Percentiles rank a stretch among this genome's conserved stretches.
Evolutionary conservation across 2,113 vertebrate genomes (phyloP).

Genomic region (Catharus fuscescens): DNA sequence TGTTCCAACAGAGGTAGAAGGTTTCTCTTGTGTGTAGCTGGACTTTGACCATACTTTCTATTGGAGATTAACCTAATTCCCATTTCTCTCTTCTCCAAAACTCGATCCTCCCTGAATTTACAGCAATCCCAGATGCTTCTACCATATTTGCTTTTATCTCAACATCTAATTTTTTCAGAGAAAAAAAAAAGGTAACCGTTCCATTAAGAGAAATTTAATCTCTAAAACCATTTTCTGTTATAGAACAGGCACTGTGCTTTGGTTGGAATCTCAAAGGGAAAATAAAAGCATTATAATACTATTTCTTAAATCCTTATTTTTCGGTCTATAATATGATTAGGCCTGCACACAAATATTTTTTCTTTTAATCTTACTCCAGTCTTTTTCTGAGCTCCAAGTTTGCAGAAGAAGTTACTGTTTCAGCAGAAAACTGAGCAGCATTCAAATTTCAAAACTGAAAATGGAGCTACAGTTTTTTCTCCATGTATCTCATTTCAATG

Average conservation of each 20-base stretch:
- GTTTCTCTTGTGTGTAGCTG: not conserved
- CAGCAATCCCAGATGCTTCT: not conserved
- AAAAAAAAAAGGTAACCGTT: not conserved
- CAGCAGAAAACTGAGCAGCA: not conserved
- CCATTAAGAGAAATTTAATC: not conserved
- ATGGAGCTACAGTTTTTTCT: not conserved
- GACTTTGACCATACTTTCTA: not conserved
- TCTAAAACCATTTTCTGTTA: not conserved
- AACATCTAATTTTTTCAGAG: not conserved
- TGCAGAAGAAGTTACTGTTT: not conserved
- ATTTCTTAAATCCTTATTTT: not conserved
- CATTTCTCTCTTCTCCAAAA: not conserved
- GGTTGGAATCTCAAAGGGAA: not conserved
- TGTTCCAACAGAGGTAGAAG: not conserved
- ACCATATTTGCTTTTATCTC: not conserved
- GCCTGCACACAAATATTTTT: not conserved
- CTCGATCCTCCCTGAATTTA: not conserved
- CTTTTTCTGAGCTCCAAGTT: not conserved
- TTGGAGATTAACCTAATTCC: not conserved
- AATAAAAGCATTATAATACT: not conserved
- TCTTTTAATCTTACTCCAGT: not conserved
- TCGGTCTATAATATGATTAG: not conserved
- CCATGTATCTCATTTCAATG: not conserved
- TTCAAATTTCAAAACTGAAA: slow-evolving; percentile 8
- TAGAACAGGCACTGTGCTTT: not conserved